These are phyloP conservation scores for Thaumetopoea pityocampa DNA, from an alignment of 1,140 invertebrate genomes.

Conservation along the genomic window DNA sequence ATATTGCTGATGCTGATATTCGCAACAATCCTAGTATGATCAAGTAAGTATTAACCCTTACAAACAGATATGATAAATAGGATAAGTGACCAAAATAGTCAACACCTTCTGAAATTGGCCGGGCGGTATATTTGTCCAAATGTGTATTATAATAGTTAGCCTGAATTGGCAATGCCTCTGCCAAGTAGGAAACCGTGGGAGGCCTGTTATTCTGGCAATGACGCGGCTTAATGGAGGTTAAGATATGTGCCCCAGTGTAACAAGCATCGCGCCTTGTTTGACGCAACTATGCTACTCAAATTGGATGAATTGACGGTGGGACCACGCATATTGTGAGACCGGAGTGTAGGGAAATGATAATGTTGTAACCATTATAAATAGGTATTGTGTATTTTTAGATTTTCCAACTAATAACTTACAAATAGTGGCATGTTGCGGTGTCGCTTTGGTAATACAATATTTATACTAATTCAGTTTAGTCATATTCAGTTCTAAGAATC, in stretches of 20 bases:
- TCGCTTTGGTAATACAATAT: no score
- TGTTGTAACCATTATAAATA: neutral
- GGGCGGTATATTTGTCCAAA: slow-evolving; percentile 25
- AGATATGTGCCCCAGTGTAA: slow-evolving; percentile 54
- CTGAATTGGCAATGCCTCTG: slow-evolving; percentile 39
- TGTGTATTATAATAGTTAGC: slow-evolving; percentile 23
- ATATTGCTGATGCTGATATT: no score
- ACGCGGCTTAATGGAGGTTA: slow-evolving; percentile 61
- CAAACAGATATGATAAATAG: slow-evolving; percentile 13
- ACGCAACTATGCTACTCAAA: slow-evolving; percentile 46
- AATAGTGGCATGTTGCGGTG: no score
- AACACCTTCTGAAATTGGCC: slow-evolving; percentile 38
- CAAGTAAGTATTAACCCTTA: no score
- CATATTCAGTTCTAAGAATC: no score
- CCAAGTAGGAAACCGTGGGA: slow-evolving; percentile 56
- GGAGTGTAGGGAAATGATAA: slow-evolving; percentile 4
- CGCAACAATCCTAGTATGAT: no score
- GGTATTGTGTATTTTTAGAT: no score
- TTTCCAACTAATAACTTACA: no score
- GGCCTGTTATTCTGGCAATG: slow-evolving; percentile 38
- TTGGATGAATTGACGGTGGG: slow-evolving; percentile 38
- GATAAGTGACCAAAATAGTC: slow-evolving; percentile 35
- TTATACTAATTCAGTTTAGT: no score
- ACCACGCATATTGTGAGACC: slow-evolving; percentile 10
- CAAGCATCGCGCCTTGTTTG: slow-evolving; percentile 49